Conservation (phyloP, 2,113 vertebrate species). For the Ia io region DNA sequence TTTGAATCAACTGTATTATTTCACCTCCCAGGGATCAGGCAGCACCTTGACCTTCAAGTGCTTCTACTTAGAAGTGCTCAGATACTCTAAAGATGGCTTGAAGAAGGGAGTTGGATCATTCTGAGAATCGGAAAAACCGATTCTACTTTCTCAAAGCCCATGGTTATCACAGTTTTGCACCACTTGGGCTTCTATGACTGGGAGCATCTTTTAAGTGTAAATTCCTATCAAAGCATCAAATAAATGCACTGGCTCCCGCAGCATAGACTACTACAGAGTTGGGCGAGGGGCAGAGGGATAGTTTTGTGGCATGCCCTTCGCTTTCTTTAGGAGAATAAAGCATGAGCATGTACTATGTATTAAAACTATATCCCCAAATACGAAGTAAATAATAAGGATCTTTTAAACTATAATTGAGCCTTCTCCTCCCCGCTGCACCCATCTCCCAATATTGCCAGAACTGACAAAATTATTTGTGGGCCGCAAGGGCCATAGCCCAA, state of each 20-base stretch:
- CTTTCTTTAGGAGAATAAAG: neutral
- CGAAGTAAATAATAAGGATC: neutral
- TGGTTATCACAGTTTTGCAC: neutral
- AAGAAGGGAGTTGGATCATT: neutral
- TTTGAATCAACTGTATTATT: neutral
- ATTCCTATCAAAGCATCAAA: neutral
- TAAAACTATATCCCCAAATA: constrained; percentile 11
- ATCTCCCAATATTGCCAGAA: neutral
- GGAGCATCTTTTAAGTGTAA: constrained; percentile 29
- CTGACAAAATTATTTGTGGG: neutral
- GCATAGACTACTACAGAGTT: neutral
- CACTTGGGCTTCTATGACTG: neutral
- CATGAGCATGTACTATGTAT: neutral
- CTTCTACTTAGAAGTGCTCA: constrained; percentile 23
- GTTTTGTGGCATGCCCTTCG: neutral
- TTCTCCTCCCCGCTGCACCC: neutral
- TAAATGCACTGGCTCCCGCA: neutral
- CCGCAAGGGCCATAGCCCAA: neutral
- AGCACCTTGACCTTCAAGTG: constrained; percentile 31
- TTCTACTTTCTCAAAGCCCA: neutral
- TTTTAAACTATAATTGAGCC: neutral
- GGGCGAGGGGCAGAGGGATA: neutral
- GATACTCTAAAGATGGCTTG: neutral
- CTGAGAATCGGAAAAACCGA: constrained; percentile 8
- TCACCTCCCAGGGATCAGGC: neutral